Percentiles rank a stretch among this genome's conserved stretches.
phyloP scores from a whole-genome alignment of 2,113 vertebrate species.

The Thunnus thynnus region DNA sequence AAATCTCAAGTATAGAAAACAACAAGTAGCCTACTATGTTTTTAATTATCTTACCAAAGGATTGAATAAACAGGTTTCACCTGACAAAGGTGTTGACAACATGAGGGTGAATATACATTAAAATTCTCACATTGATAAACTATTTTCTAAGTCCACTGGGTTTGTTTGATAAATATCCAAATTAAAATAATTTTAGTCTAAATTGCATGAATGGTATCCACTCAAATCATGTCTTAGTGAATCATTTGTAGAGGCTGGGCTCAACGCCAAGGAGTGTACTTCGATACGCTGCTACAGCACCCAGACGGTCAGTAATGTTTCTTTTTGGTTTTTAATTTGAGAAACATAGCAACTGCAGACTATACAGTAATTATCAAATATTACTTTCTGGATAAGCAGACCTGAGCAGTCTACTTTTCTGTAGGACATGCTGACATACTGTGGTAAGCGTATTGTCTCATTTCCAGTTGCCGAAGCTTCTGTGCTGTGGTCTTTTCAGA shows the following conservation, averaged over 20 bases:
- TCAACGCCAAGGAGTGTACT: too few species aligned
- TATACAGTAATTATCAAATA: background rate
- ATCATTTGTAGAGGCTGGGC: background rate
- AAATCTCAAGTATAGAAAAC: too few species aligned
- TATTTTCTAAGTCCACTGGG: background rate
- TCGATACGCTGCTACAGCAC: too few species aligned
- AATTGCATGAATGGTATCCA: background rate
- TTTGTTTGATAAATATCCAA: background rate
- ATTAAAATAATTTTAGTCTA: background rate
- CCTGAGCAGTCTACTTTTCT: too few species aligned
- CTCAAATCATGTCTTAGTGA: background rate
- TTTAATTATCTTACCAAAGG: too few species aligned
- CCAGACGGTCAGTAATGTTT: conserved; percentile 3
- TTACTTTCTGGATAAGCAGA: background rate
- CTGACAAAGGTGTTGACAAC: too few species aligned
- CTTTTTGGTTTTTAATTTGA: background rate
- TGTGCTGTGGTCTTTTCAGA: too few species aligned
- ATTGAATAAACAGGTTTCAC: too few species aligned
- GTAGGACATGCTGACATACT: too few species aligned
- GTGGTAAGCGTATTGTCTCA: too few species aligned
- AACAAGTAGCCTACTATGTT: too few species aligned
- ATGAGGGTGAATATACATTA: background rate
- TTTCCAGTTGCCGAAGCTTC: too few species aligned
- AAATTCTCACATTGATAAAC: background rate
- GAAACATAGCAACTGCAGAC: background rate